Evolutionary conservation across 1,140 invertebrate species (phyloP).

Genomic region (Meloidogyne floridensis): DNA sequence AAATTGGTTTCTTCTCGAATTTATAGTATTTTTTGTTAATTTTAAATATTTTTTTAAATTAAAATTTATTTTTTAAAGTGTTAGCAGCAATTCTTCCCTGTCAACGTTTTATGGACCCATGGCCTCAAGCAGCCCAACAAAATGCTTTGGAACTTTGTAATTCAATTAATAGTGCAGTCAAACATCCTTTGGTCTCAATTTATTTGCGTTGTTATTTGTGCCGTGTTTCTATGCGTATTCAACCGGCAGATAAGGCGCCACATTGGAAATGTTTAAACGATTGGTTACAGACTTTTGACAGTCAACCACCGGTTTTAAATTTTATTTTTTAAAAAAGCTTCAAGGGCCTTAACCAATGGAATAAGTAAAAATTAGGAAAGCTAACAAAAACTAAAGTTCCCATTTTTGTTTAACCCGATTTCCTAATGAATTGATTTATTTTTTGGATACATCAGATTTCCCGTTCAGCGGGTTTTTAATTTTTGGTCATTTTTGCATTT

Average conservation of each 20-base stretch:
- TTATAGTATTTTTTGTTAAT: slow-evolving; percentile 69
- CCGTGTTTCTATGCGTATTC: slow-evolving; percentile 45
- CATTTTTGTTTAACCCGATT: too few relatives aligned
- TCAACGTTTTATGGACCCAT: slow-evolving; percentile 48
- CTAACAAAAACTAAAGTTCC: too few relatives aligned
- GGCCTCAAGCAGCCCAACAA: slow-evolving; percentile 30
- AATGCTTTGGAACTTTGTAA: slow-evolving; percentile 47
- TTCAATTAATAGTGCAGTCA: slow-evolving; percentile 24
- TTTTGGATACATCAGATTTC: too few relatives aligned
- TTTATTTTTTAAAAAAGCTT: slow-evolving; percentile 14
- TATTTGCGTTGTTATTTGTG: slow-evolving; percentile 51
- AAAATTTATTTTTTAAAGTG: slow-evolving; percentile 25
- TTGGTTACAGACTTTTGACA: slow-evolving; percentile 46
- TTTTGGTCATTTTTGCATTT: too few relatives aligned
- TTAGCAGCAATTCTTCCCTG: slow-evolving; percentile 37
- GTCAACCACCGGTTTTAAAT: slow-evolving; percentile 34
- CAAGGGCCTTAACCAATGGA: too few relatives aligned
- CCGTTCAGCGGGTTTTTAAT: too few relatives aligned
- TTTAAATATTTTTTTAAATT: background rate
- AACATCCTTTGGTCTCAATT: slow-evolving; percentile 50
- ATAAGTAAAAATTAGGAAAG: too few relatives aligned
- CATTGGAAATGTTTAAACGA: slow-evolving; percentile 52
- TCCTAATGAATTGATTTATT: too few relatives aligned
- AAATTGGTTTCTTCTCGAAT: slow-evolving; percentile 83
- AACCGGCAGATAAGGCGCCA: slow-evolving; percentile 36